Evolutionary conservation across 2,113 vertebrate species (phyloP), one percentile per base, ranked within the genome.

Genomic region (Mesitornis unicolor): DNA sequence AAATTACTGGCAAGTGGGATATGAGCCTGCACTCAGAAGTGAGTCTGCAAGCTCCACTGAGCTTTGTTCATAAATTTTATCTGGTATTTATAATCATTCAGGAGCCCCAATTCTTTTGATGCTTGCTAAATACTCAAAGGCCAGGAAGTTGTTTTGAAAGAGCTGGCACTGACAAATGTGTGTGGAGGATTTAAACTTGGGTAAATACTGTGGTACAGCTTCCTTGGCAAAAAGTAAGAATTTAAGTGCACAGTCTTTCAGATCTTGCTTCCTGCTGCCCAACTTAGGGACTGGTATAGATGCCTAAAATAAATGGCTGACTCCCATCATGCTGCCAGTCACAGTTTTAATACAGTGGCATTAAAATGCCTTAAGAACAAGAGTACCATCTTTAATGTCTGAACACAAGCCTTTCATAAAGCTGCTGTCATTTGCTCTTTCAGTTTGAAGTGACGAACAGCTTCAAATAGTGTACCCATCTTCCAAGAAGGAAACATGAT

Each of bases 131-230:
- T 1, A 5, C 14, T 53, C 2, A 5, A 43, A 68, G 29, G 11
- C 50, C 24, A 3, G 13, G 5, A 73, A 69, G 5, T 22, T 47
- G 4, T 38, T 82, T 56, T 25, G 19, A 54, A 83, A 42, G 13
- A 63, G 18, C 11, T 33, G 5, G 2, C 68, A 22, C 17, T 73
- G 43, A 26, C 8, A 29, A 81, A 36, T 20, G 4, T 31, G 11
- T 10, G 5, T 2, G 4, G 9, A 15, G 3, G 6, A 5, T 29
- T 79, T 51, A 42, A 48, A 25, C 13, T 54, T 29, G 0, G 0
- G 1, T 80, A 25, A 11, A 36, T 47, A 45, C 4, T 2, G 38
- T 20, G 9, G 5, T 71, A 7, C 7, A 10, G 40, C 25, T 51
- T 61, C 16, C 15, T 31, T 38, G 35, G 10, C 40, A 60, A 38